Percentiles rank a stretch among this genome's conserved stretches.
phyloP scores from a whole-genome alignment of 2,797 vertebrate species.

The Sebastes kiyomatsui region DNA sequence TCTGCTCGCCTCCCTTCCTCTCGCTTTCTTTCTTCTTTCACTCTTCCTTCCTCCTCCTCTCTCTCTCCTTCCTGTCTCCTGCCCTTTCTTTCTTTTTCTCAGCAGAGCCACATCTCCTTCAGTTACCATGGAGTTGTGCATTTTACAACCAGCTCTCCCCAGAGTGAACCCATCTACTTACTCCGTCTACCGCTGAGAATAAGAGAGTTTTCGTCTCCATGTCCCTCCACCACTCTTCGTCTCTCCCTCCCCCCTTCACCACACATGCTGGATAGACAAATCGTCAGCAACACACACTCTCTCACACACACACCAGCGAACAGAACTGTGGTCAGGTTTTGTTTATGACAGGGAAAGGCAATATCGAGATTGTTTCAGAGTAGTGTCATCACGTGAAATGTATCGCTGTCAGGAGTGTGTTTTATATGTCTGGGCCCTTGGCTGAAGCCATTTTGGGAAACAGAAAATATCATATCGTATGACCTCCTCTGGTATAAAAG shows the following conservation, averaged over 20 bases:
- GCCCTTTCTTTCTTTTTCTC: constrained; percentile 47
- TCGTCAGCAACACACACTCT: constrained; percentile 36
- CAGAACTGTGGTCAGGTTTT: constrained; percentile 78
- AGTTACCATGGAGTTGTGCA: constrained; percentile 62
- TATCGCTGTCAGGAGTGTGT: constrained; percentile 77
- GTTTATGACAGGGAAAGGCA: constrained; percentile 81
- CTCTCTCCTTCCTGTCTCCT: constrained; percentile 48
- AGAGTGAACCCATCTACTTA: constrained; percentile 65
- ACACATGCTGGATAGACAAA: constrained; percentile 44
- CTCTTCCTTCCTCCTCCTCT: constrained; percentile 43
- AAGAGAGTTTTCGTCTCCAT: constrained; percentile 53
- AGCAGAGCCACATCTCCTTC: constrained; percentile 57
- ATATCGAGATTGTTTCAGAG: constrained; percentile 83
- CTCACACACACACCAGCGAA: constrained; percentile 16
- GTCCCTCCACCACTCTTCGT: constrained; percentile 33
- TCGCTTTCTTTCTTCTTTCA: constrained; percentile 48
- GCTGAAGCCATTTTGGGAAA: constrained; percentile 81
- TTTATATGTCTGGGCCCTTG: constrained; percentile 77
- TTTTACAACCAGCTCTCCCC: constrained; percentile 69
- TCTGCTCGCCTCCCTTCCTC: constrained; percentile 58
- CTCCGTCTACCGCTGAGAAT: constrained; percentile 56
- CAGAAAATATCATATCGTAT: constrained; percentile 82
- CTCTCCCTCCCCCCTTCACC: constrained; percentile 11
- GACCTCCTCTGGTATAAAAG: constrained; percentile 80
- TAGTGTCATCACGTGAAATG: constrained; percentile 82